A percentile compares a stretch with the other conserved stretches of the same genome.
Evolutionary conservation across 2,888 invertebrate genomes (phyloP).

Genomic region (Scaptomyza reducta): DNA sequence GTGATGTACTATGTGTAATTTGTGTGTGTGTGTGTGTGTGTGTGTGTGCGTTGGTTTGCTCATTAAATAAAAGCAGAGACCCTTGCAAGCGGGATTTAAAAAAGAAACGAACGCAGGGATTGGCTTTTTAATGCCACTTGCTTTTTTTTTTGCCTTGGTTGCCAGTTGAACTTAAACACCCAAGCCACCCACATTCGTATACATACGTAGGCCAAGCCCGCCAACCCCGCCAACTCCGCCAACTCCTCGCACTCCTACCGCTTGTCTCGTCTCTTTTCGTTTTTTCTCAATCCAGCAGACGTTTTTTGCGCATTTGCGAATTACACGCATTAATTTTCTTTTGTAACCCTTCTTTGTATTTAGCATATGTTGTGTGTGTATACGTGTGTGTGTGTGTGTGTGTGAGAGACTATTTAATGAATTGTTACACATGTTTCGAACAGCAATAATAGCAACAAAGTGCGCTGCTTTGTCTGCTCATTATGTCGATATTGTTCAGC

Average conservation of each 20-base stretch:
- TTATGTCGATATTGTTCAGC: conserved; percentile 71
- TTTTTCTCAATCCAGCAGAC: conserved; percentile 18
- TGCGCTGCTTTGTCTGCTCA: conserved; percentile 68
- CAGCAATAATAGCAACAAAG: conserved; percentile 67
- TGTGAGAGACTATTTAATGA: conserved; percentile 69
- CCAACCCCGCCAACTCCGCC: background rate
- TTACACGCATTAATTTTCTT: conserved; percentile 79
- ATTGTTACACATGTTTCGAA: conserved; percentile 76
- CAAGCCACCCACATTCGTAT: conserved; percentile 13
- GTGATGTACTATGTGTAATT: conserved; percentile 12
- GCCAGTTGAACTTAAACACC: conserved; percentile 1
- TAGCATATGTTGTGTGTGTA: conserved; percentile 49
- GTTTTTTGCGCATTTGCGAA: conserved; percentile 70
- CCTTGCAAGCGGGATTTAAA: conserved; percentile 53
- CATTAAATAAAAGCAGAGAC: conserved; percentile 66
- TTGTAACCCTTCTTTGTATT: conserved; percentile 74
- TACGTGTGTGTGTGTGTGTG: conserved; percentile 11
- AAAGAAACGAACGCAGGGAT: conserved; percentile 51
- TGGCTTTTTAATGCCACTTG: conserved; percentile 73
- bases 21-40: conserved; percentile 7
- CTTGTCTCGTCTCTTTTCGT: conserved; percentile 12
- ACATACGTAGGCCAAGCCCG: background rate
- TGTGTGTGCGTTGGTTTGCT: conserved; percentile 40
- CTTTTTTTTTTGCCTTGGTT: conserved; percentile 48
- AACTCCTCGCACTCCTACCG: background rate